Conservation (phyloP, 2,797 vertebrate genomes). For the Okamejei kenojei region DNA sequence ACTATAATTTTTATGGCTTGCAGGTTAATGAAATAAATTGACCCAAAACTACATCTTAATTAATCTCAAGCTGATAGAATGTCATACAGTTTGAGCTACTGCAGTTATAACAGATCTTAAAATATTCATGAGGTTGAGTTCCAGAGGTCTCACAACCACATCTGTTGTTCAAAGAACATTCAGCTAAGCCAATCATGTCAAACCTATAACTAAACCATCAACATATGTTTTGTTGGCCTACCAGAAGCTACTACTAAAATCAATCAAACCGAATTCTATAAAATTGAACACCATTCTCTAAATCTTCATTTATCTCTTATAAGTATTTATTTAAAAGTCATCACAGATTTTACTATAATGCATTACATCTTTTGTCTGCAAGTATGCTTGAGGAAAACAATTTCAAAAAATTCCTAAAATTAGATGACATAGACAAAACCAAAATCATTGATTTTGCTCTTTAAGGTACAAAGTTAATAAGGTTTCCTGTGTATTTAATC, state of each 20-base stretch:
- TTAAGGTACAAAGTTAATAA: background rate
- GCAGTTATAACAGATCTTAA: conserved; percentile 1
- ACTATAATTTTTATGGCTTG: background rate
- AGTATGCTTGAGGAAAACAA: background rate
- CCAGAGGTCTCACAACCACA: background rate
- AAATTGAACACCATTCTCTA: background rate
- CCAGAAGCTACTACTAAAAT: background rate
- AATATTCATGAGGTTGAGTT: background rate
- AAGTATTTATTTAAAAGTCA: background rate
- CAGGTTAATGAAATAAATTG: background rate
- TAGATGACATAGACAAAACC: background rate
- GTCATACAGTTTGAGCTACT: background rate
- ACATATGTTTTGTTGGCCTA: conserved; percentile 17
- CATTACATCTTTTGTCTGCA: background rate
- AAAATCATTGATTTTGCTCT: background rate
- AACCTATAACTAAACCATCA: background rate
- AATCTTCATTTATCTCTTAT: background rate
- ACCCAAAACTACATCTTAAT: background rate
- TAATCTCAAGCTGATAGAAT: conserved; percentile 14
- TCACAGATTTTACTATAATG: background rate
- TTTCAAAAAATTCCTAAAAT: background rate
- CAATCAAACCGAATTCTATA: background rate
- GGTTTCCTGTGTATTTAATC: background rate
- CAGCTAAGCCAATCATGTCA: conserved; percentile 1
- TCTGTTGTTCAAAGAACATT: background rate